Percentiles rank a stretch among this genome's conserved stretches.
Conservation (phyloP, 2,888 invertebrate species). For the Seira ritae region DNA sequence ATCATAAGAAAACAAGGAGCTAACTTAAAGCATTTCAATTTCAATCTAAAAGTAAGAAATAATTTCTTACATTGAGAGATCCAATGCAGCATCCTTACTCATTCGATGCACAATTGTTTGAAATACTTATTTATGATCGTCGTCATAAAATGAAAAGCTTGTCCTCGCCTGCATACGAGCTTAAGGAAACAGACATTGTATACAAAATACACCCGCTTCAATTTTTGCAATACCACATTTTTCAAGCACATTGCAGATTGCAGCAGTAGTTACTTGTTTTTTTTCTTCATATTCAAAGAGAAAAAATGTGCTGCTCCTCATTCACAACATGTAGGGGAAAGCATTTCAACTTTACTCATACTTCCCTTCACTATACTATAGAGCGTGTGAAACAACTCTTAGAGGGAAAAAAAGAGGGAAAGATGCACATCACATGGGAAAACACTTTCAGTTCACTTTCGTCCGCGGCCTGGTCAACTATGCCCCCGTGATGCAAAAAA, state of each 20-base stretch:
- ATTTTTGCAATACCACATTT: too few relatives aligned
- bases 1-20: too few relatives aligned
- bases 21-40: too few relatives aligned
- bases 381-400: neutral
- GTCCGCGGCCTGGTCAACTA: conserved; percentile 55
- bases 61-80: too few relatives aligned
- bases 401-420: conserved; percentile 54
- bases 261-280: neutral
- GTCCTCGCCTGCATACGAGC: too few relatives aligned
- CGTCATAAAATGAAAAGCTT: too few relatives aligned
- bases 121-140: too few relatives aligned
- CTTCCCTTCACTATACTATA: neutral
- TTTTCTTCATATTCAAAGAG: neutral
- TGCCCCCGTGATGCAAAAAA: neutral
- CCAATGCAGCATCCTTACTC: neutral
- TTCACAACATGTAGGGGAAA: too few relatives aligned
- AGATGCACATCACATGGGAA: conserved; percentile 72
- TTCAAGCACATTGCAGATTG: too few relatives aligned
- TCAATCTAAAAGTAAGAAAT: too few relatives aligned
- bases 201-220: too few relatives aligned
- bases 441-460: conserved; percentile 70
- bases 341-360: neutral
- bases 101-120: neutral
- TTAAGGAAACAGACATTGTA: too few relatives aligned
- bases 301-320: neutral